Base-by-base conservation (phyloP, 2,113 vertebrate genomes). In the Caloenas nicobarica region DNA sequence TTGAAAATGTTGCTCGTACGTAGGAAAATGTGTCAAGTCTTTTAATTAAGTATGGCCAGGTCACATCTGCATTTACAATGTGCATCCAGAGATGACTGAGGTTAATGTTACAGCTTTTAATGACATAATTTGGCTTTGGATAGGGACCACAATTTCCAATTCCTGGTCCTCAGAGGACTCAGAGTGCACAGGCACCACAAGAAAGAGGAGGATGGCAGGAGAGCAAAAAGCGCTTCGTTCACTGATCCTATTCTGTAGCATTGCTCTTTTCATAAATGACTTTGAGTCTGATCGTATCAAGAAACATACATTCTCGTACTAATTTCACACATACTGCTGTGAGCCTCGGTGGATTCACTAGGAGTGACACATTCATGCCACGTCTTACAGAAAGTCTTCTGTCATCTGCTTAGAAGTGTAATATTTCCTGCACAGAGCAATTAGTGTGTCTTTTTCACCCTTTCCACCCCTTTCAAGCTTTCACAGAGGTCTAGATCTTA, bases 141-240 rank as follows among this genome's bases (percentile, higher is more conserved):
- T 1, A 11, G 65, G 38, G 29, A 14, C 16, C 4, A 9, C 16
- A 46, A 11, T 54, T 64, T 36, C 26, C 0, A 0, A 5, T 13
- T 33, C 4, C 15, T 38, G 36, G 13, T 33, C 54, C 36, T 50
- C 3, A 0, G 36, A 73, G n/a, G 14, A 66, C 29, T 64, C 16
- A 14, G 60, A 62, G 21, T n/a, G 10, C 29, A 31, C 24, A 68
- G 40, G 21, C 15, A 79, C 4, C n/a, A 56, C 3, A 25, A 76
- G 34, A 60, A 38, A 64, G 13, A 58, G 48, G 24, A 61, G 23
- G 3, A 61, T 1, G 11, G 13, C 46, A 71, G 11, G 5, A 56
- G 40, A 64, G 24, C n/a, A 58, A 15, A 80, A 54, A 81, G 15
- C 12, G 16, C 16, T 68, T 44, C 7, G 5, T 54, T 78, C 0